Base-by-base conservation (phyloP, 2,888 invertebrate species). In the Drosophila barbarae region DNA sequence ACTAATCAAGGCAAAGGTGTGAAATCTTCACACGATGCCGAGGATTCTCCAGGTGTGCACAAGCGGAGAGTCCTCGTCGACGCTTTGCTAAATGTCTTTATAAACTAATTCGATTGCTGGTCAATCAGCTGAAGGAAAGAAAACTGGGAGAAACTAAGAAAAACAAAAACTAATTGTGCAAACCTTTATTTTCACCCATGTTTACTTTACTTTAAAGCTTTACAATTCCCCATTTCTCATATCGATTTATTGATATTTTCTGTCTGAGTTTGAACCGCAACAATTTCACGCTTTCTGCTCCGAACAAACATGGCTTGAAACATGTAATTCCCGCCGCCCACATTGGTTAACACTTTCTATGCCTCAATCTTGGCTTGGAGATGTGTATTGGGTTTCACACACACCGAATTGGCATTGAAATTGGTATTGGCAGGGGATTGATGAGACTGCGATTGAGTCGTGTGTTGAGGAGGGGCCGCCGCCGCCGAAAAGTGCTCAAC, bases 1-100 rank as follows among this genome's bases (percentile, higher is more conserved):
- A 87, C 87, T 86, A 87, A 86, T 86, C 86, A 86, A 85, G 71
- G 78, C 74, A 84, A 85, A 69, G 73, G 84, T 86, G 84, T 77
- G 76, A 72, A 85, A 78, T 82, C 83, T 77, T 69, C 67, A 64
- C 71, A 71, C 67, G 64, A 51, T 55, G 56, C 73, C 56, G 38
- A 34, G 47, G 34, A 46, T 52, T 34, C 46, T 44, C 41, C 38
- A 32, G 52, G 52, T 69, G 71, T 38, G 52, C 50, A 47, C 18
- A 8, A 21, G 32, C 46, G 46, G 23, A 58, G 52, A 39, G 34
- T 28, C 34, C 38, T 30, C 30, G 30, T 28, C 38, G 28, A 39
- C 32, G 36, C 23, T 12, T 13, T 28, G 21, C 28, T 49, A 66
- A 60, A 82, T 67, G 70, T 69, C 77, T 72, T 73, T 66, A 68